These are phyloP conservation scores for Melanophora roralis DNA, from an alignment of 2,888 invertebrate genomes.

Conservation along the genomic window DNA sequence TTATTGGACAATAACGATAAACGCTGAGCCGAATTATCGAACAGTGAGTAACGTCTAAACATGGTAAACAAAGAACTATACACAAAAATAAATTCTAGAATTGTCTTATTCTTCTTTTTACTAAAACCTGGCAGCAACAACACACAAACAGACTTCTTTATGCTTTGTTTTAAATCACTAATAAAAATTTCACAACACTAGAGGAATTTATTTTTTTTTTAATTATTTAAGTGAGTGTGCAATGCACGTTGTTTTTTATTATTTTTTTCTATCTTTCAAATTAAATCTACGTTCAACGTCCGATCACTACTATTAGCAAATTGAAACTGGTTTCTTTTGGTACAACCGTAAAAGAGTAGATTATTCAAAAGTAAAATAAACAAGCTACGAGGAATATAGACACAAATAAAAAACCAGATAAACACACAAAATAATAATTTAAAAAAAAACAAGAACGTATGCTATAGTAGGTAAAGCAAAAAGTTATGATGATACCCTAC, in stretches of 20 bases:
- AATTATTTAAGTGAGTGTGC: conserved; percentile 21
- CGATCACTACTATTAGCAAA: conserved; percentile 59
- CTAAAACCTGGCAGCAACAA: conserved; percentile 10
- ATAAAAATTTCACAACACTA: conserved; percentile 7
- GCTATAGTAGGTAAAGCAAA: too few species aligned
- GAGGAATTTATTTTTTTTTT: too few species aligned
- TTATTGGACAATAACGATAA: conserved; percentile 70
- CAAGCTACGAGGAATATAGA: conserved; percentile 3
- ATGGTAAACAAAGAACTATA: conserved; percentile 31
- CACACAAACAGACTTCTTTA: background rate
- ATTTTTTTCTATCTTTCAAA: background rate
- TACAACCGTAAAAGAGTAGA: conserved; percentile 46
- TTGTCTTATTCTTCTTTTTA: background rate
- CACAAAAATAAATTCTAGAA: background rate
- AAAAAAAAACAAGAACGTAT: background rate
- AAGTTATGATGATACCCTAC: too few species aligned
- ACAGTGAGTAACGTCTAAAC: conserved; percentile 73
- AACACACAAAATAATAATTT: conserved; percentile 6
- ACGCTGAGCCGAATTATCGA: conserved; percentile 73
- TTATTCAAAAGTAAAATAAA: conserved; percentile 15
- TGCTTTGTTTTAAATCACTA: background rate
- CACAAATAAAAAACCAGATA: conserved; percentile 29
- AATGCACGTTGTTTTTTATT: background rate
- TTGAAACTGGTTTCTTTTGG: conserved; percentile 64
- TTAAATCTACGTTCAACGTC: conserved; percentile 46